Conservation (phyloP, 2,888 invertebrate genomes). For the Parnassius apollo region DNA sequence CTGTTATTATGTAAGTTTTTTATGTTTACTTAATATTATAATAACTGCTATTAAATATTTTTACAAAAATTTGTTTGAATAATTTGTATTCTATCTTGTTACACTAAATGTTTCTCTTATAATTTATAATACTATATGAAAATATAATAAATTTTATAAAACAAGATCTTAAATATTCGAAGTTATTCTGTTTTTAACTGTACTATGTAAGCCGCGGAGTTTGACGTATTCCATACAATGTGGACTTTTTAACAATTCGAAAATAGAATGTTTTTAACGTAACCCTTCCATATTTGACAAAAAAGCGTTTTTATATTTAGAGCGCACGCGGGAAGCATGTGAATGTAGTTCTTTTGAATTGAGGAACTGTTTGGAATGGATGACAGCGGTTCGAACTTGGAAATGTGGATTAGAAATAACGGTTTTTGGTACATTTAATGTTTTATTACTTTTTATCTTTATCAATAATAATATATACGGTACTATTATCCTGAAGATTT, state of each 20-base stretch:
- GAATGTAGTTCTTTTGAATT: slow-evolving; percentile 76
- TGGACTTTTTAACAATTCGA: slow-evolving; percentile 79
- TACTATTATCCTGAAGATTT: too few species aligned
- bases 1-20: too few species aligned
- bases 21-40: too few species aligned
- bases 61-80: too few species aligned
- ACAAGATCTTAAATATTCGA: slow-evolving; percentile 6
- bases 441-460: slow-evolving; percentile 1
- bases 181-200: slow-evolving; percentile 37
- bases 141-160: too few species aligned
- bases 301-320: slow-evolving; percentile 75
- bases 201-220: slow-evolving; percentile 65
- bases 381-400: slow-evolving; percentile 52
- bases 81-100: too few species aligned
- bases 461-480: too few species aligned
- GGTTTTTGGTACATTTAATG: slow-evolving; percentile 35
- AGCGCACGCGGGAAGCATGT: slow-evolving; percentile 72
- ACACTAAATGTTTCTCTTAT: too few species aligned
- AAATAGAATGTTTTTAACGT: slow-evolving; percentile 81
- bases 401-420: slow-evolving; percentile 61
- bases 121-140: too few species aligned
- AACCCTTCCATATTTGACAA: slow-evolving; percentile 81
- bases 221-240: slow-evolving; percentile 81
- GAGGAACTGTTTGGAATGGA: slow-evolving; percentile 70
- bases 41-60: too few species aligned